Evolutionary conservation across 2,797 vertebrate species (phyloP).

Genomic region (Streptopelia turtur): DNA sequence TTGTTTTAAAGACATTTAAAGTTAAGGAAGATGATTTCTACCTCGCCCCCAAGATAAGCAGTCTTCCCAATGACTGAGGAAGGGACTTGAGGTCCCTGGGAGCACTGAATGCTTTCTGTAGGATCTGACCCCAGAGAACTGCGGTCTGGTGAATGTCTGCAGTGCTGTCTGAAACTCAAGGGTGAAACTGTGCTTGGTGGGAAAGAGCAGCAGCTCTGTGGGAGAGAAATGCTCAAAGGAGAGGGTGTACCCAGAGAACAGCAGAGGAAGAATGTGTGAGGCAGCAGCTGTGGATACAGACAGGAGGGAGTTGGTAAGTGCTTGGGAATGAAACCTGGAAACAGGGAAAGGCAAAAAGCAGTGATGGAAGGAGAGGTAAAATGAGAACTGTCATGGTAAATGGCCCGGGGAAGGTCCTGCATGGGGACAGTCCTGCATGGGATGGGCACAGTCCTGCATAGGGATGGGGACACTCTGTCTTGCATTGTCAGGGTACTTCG

Average conservation of each 20-base stretch:
- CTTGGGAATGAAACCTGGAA: not conserved
- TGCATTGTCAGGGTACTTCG: not conserved
- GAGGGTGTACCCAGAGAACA: not conserved
- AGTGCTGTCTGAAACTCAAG: not conserved
- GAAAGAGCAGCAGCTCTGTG: slow-evolving; percentile 15
- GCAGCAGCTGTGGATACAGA: slow-evolving; percentile 36
- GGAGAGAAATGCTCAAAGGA: slow-evolving; percentile 40
- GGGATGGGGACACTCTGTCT: not conserved
- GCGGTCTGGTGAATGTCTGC: not conserved
- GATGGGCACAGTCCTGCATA: not conserved
- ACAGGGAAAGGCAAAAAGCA: not conserved
- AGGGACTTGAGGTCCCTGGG: not conserved
- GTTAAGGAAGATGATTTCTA: not conserved
- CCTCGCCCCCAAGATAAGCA: not conserved
- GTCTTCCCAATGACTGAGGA: not conserved
- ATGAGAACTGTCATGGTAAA: not conserved
- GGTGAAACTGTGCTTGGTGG: not conserved
- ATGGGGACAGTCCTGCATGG: not conserved
- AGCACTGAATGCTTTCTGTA: not conserved
- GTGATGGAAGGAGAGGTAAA: not conserved
- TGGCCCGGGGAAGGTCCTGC: not conserved
- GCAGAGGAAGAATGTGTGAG: not conserved
- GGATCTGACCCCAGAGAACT: not conserved
- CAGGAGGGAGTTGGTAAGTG: not conserved
- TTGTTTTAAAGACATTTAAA: not conserved